Base-by-base conservation (phyloP, 2,888 invertebrate genomes). In the Pomacea canaliculata region DNA sequence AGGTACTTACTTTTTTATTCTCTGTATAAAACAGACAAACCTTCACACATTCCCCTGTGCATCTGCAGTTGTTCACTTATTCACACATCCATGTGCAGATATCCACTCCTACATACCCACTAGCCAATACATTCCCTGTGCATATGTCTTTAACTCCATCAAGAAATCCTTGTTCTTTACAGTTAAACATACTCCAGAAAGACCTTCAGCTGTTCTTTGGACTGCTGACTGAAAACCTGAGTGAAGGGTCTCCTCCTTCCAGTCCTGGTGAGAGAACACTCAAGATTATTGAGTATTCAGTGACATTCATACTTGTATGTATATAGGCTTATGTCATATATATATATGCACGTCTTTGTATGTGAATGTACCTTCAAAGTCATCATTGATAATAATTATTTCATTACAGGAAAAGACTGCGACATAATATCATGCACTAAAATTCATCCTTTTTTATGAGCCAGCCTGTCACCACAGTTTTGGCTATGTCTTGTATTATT, bases 191-290 rank as follows among this genome's bases (percentile, higher is more conserved):
- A 19, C 95, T 95, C 0, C 95, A 95, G 90, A 93, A 93, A 87
- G 96, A 96, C 89, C 90, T 95, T 13, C 94, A 94, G 18, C 94
- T 94, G 0, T 91, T 95, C 71, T 91, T 95, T 59, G 93, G 94
- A 0, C 94, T 95, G 7, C 94, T 94, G 92, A 93, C 93, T 5
- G 94, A 95, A 79, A 95, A 95, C 87, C 91, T 94, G 66, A 93
- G 93, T 71, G 90, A 88, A 78, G 87, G 88, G 10, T 85, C 86
- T 10, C 86, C 87, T 51, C 82, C 81, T 23, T 81, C 83, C 48
- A 84, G 80, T 51, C 82, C 83, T 82, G 85, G 87, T 86, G 76
- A 70, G 70, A 51, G 4, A 18, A 60, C 60, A 60, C 60, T 19
- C n/a, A 4, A 60, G 60, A 37, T 5, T 37, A 37, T 37, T 37